These are phyloP conservation scores for Scytalopus superciliaris DNA, from an alignment of 2,113 vertebrate genomes.

Conservation along the genomic window DNA sequence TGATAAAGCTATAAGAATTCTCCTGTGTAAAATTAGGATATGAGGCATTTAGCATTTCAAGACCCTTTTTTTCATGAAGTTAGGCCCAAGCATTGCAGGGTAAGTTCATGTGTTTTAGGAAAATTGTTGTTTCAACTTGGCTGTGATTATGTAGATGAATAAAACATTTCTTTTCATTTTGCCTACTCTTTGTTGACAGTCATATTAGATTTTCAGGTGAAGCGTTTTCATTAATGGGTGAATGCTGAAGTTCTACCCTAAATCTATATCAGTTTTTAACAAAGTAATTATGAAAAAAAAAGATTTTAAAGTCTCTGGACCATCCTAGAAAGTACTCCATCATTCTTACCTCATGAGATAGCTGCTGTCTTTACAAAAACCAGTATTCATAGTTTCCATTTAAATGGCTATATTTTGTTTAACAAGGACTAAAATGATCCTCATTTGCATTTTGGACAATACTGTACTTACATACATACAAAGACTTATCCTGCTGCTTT, in stretches of 20 bases:
- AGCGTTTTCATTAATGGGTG: background rate
- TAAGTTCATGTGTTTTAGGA: background rate
- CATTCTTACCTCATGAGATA: background rate
- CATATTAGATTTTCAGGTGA: constrained; percentile 1
- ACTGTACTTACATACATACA: background rate
- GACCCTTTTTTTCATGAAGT: background rate
- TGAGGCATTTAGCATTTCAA: constrained; percentile 7
- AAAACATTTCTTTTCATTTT: background rate
- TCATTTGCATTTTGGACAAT: background rate
- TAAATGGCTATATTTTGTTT: background rate
- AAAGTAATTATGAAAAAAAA: background rate
- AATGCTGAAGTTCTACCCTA: background rate
- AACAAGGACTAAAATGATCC: background rate
- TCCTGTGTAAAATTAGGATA: constrained; percentile 17
- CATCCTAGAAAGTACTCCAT: background rate
- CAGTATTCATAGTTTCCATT: background rate
- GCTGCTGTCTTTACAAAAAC: background rate
- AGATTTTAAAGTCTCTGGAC: background rate
- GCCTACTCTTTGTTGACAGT: background rate
- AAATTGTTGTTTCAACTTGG: background rate
- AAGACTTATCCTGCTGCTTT: background rate
- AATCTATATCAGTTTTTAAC: background rate
- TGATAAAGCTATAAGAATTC: constrained; percentile 33
- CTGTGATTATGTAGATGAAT: background rate
- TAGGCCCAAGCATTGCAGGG: background rate